Evolutionary conservation across 1,140 invertebrate species (phyloP).

Genomic region (Drosophila nasuta): DNA sequence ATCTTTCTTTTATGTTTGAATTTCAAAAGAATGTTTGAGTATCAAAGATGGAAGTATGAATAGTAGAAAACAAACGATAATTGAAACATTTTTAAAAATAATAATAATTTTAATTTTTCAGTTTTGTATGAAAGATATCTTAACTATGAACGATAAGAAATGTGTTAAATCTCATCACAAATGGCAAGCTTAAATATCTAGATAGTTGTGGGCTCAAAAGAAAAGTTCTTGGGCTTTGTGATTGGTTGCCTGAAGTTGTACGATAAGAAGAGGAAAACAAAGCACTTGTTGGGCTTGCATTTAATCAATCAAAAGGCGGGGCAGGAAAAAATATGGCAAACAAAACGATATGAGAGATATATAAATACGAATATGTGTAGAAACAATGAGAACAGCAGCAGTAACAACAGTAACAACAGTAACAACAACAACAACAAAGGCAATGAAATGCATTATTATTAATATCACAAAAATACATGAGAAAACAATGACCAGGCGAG

Average conservation of each 20-base stretch:
- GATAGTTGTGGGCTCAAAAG: neutral
- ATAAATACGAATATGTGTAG: conserved; percentile 41
- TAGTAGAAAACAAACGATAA: too few species aligned
- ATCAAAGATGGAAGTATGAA: too few species aligned
- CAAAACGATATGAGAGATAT: conserved; percentile 45
- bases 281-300: conserved; percentile 35
- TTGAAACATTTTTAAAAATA: too few species aligned
- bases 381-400: conserved; percentile 61
- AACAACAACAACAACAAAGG: conserved; percentile 51
- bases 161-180: neutral
- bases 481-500: conserved; percentile 61
- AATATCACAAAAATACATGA: conserved; percentile 75
- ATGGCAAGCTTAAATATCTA: conserved; percentile 1
- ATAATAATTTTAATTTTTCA: too few species aligned
- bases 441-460: conserved; percentile 79
- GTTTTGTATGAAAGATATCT: too few species aligned
- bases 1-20: too few species aligned
- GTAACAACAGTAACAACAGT: conserved; percentile 41
- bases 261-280: conserved; percentile 23
- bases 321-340: conserved; percentile 27
- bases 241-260: conserved; percentile 4
- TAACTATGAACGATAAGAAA: neutral
- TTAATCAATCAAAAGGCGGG: conserved; percentile 63
- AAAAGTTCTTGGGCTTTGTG: neutral
- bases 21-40: too few species aligned